A percentile compares a stretch with the other conserved stretches of the same genome.
phyloP scores from a whole-genome alignment of 2,888 invertebrate species.

The Polietes domitor region DNA sequence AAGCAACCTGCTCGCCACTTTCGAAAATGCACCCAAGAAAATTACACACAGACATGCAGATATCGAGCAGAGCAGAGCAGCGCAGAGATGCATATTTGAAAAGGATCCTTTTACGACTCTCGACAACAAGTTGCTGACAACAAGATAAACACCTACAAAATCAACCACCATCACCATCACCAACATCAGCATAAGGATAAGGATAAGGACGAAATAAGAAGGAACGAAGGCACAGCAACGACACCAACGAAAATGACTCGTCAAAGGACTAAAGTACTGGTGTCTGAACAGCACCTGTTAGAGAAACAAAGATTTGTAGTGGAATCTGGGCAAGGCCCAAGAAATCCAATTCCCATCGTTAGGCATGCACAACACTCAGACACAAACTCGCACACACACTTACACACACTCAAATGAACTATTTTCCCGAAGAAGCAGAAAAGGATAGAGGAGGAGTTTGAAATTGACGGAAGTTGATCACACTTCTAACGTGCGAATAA shows the following conservation, averaged over 20 bases:
- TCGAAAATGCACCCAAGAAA: slow-evolving; percentile 7
- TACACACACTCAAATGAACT: background rate
- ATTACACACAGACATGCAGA: slow-evolving; percentile 45
- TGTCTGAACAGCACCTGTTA: slow-evolving; percentile 60
- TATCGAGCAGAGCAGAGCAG: too few species aligned
- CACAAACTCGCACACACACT: background rate
- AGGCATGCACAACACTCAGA: background rate
- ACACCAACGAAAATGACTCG: background rate
- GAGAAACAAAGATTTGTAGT: slow-evolving; percentile 14
- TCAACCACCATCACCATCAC: slow-evolving; percentile 53
- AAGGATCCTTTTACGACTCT: slow-evolving; percentile 29
- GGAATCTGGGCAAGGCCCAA: background rate
- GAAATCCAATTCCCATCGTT: background rate
- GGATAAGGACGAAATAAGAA: slow-evolving; percentile 35
- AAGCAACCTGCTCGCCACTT: background rate
- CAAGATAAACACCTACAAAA: slow-evolving; percentile 62
- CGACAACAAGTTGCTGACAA: slow-evolving; percentile 64
- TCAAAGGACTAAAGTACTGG: background rate
- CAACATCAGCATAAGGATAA: background rate
- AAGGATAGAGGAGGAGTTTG: slow-evolving; percentile 28
- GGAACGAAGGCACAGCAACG: background rate
- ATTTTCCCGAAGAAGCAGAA: slow-evolving; percentile 3
- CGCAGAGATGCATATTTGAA: slow-evolving; percentile 54
- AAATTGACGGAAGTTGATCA: slow-evolving; percentile 62
- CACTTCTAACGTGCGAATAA: slow-evolving; percentile 68